A percentile compares a stretch with the other conserved stretches of the same genome.
Conservation (phyloP, 2,888 invertebrate species). For the Xanthorhoe designata region DNA sequence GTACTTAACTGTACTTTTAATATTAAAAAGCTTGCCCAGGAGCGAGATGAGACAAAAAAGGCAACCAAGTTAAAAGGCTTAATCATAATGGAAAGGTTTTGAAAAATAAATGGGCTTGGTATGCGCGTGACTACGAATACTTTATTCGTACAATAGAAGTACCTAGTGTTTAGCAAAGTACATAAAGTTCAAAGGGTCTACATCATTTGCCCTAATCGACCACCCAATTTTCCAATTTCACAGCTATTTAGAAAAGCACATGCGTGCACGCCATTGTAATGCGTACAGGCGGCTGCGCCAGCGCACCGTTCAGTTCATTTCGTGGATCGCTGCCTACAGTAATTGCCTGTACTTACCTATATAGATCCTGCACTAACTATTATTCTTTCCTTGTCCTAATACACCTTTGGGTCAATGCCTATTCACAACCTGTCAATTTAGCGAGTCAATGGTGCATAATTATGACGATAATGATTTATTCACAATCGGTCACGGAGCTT, state of each 20-base stretch:
- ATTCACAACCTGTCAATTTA: slow-evolving; percentile 66
- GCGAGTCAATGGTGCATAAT: slow-evolving; percentile 61
- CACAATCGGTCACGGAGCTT: slow-evolving; percentile 50
- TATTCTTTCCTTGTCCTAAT: slow-evolving; percentile 41
- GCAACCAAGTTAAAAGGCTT: slow-evolving; percentile 17
- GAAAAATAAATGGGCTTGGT: background rate
- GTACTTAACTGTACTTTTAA: slow-evolving; percentile 41
- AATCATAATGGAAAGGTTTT: background rate
- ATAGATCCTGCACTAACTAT: slow-evolving; percentile 44
- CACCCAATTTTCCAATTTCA: slow-evolving; percentile 53
- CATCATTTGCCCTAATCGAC: slow-evolving; percentile 39
- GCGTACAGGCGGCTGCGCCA: slow-evolving; percentile 44
- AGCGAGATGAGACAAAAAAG: slow-evolving; percentile 29
- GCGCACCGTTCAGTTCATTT: slow-evolving; percentile 64
- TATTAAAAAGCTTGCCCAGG: slow-evolving; percentile 35
- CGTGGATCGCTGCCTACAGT: slow-evolving; percentile 69
- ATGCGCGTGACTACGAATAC: background rate
- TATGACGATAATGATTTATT: slow-evolving; percentile 59
- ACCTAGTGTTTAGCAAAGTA: background rate
- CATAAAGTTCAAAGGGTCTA: slow-evolving; percentile 15
- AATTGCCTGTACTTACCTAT: slow-evolving; percentile 61
- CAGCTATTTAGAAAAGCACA: slow-evolving; percentile 55
- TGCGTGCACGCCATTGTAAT: slow-evolving; percentile 46
- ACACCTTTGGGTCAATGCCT: slow-evolving; percentile 44
- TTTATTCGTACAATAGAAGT: background rate